Evolutionary conservation across 2,888 invertebrate genomes (phyloP).

Genomic region (Tiliacea aurago): DNA sequence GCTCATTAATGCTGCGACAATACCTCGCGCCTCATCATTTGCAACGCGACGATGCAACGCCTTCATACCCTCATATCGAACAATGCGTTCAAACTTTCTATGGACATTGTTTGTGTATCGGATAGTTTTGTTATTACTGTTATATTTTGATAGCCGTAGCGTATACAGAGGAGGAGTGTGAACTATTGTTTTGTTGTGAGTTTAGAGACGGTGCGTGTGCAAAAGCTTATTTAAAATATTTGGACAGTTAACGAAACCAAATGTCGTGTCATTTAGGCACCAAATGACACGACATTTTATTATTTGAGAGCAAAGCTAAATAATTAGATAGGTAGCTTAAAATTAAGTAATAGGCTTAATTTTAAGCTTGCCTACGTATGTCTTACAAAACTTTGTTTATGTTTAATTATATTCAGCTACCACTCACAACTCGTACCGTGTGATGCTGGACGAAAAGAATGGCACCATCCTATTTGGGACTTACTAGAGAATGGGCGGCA

Average conservation of each 20-base stretch:
- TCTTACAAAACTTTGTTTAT: not conserved
- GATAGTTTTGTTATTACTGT: conserved; percentile 45
- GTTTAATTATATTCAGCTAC: not conserved
- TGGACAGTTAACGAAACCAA: not conserved
- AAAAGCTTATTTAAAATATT: not conserved
- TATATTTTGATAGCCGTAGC: conserved; percentile 36
- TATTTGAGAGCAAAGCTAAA: not conserved
- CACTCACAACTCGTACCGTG: too few relatives aligned
- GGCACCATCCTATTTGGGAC: too few relatives aligned
- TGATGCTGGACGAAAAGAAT: too few relatives aligned
- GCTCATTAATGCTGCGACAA: conserved; percentile 88
- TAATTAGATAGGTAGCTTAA: too few relatives aligned
- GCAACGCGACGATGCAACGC: conserved; percentile 68
- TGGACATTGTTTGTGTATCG: conserved; percentile 59
- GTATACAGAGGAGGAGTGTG: not conserved
- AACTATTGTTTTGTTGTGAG: conserved; percentile 9
- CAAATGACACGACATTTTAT: not conserved
- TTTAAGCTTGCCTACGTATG: not conserved
- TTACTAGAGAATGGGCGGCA: too few relatives aligned
- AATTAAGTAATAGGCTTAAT: not conserved
- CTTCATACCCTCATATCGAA: conserved; percentile 66
- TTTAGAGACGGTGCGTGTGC: not conserved
- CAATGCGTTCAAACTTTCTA: conserved; percentile 68
- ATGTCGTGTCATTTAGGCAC: not conserved
- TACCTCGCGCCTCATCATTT: conserved; percentile 87